Evolutionary conservation across 2,797 vertebrate genomes (phyloP).

Genomic region (Cygnus olor): DNA sequence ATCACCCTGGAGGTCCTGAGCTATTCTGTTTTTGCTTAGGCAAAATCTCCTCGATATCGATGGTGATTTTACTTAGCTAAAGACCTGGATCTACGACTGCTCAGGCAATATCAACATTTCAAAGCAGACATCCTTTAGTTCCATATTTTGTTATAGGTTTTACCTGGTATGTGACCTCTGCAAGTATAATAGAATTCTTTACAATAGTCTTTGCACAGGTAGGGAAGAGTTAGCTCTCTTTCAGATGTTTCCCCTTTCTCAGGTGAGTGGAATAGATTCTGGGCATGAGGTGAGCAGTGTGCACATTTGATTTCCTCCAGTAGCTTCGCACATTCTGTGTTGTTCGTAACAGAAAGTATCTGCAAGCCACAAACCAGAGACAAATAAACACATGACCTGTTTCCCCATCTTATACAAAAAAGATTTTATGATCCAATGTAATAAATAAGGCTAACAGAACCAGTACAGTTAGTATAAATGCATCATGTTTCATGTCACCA

Average conservation of each 20-base stretch:
- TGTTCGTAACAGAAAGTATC: slow-evolving; percentile 95
- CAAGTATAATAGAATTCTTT: slow-evolving; percentile 98
- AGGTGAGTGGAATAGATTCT: slow-evolving; percentile 91
- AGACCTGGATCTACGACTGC: neutral
- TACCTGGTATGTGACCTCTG: slow-evolving; percentile 97
- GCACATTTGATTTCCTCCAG: slow-evolving; percentile 98
- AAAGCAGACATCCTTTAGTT: slow-evolving; percentile 24
- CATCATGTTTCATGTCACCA: neutral
- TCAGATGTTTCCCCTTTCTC: slow-evolving; percentile 87
- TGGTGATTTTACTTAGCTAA: neutral
- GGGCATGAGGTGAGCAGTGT: slow-evolving; percentile 95
- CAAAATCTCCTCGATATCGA: neutral
- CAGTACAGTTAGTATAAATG: neutral
- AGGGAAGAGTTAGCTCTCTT: slow-evolving; percentile 89
- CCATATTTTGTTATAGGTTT: slow-evolving; percentile 47
- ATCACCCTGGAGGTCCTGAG: neutral
- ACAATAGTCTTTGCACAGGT: slow-evolving; percentile 97
- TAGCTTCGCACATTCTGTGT: slow-evolving; percentile 95
- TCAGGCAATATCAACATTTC: slow-evolving; percentile 6
- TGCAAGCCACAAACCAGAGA: slow-evolving; percentile 84
- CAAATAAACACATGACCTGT: slow-evolving; percentile 56
- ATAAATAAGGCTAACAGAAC: neutral
- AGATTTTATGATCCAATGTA: neutral
- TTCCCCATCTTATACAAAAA: neutral
- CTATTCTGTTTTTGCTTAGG: neutral